phyloP scores from a whole-genome alignment of 2,113 vertebrate species.

The Callithrix jacchus region DNA sequence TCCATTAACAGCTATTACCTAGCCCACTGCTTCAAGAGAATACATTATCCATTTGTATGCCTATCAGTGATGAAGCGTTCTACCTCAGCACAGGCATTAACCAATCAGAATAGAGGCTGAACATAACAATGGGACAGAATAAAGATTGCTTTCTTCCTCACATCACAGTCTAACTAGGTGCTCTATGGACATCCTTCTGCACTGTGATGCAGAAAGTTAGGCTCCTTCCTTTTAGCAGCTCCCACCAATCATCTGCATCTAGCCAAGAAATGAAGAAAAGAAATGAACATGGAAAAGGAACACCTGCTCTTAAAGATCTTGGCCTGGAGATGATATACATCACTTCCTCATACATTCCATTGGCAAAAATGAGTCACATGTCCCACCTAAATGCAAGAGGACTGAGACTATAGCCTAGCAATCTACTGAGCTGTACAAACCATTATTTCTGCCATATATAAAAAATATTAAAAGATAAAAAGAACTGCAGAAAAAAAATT shows the following conservation, averaged over 20 bases:
- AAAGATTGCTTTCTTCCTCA: not conserved
- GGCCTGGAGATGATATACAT: not conserved
- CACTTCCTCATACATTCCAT: not conserved
- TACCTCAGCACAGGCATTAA: not conserved
- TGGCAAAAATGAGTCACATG: not conserved
- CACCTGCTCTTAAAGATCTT: not conserved
- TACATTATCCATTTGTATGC: not conserved
- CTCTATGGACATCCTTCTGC: not conserved
- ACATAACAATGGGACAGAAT: not conserved
- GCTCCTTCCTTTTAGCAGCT: not conserved
- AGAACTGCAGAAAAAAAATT: not conserved
- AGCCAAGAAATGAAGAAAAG: not conserved
- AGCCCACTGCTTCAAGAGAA: not conserved
- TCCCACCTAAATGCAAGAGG: not conserved
- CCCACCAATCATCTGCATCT: not conserved
- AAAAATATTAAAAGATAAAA: constrained; percentile 5
- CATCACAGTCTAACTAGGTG: not conserved
- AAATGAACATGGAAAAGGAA: not conserved
- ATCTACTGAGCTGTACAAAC: not conserved
- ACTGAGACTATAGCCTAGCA: not conserved
- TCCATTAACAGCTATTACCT: not conserved
- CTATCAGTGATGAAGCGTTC: not conserved
- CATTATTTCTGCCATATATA: not conserved
- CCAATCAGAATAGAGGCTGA: not conserved
- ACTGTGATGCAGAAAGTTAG: not conserved